Conservation (phyloP, 53 echinoderm and acorn worm species). For the Echinometra lucunter region DNA sequence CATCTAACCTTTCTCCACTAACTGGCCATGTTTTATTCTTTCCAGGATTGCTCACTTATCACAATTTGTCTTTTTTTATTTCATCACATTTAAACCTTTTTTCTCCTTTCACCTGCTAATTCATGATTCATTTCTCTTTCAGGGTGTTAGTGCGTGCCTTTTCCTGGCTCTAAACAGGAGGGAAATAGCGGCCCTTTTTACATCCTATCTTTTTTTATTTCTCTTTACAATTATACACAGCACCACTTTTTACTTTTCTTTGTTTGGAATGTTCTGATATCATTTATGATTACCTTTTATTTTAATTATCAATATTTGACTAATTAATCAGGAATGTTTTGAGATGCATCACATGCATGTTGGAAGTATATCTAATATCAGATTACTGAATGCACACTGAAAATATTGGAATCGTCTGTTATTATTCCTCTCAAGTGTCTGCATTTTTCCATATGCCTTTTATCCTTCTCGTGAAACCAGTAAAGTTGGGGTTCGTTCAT, state of each 20-base stretch:
- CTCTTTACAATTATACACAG: background rate
- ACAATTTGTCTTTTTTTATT: background rate
- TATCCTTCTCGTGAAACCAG: background rate
- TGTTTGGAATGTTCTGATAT: conserved; percentile 5
- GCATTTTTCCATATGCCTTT: background rate
- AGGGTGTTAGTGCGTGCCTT: background rate
- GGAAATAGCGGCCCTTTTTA: background rate
- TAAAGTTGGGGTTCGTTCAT: too few species aligned
- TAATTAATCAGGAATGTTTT: background rate
- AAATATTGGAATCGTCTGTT: background rate
- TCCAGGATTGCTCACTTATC: conserved; percentile 21
- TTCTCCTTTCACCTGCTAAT: conserved; percentile 11
- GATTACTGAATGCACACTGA: background rate
- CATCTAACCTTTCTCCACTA: conserved; percentile 40
- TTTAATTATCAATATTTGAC: background rate
- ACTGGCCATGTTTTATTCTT: conserved; percentile 8
- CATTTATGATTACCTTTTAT: background rate
- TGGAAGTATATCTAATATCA: background rate
- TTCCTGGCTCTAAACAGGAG: background rate
- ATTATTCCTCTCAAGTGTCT: background rate
- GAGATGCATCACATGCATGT: conserved; percentile 29
- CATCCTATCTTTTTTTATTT: background rate
- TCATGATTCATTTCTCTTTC: conserved; percentile 43
- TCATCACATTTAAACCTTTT: conserved; percentile 6
- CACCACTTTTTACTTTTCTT: background rate